Conservation (phyloP, 2,113 vertebrate genomes). For the Caretta caretta region DNA sequence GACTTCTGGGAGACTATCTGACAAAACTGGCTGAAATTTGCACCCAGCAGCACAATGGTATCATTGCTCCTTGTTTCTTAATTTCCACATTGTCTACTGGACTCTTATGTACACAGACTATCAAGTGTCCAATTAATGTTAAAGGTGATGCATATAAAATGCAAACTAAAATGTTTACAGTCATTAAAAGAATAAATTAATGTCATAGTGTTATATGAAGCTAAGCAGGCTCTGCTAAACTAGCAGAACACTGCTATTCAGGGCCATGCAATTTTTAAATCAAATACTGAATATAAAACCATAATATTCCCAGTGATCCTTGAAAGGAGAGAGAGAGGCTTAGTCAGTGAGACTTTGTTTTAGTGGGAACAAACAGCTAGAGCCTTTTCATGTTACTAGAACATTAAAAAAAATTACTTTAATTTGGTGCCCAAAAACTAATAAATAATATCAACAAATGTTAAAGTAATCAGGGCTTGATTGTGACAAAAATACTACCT, state of each 20-base stretch:
- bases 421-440: conserved; percentile 27
- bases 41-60: conserved; percentile 57
- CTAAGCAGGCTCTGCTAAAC: conserved; percentile 60
- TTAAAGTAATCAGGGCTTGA: conserved; percentile 14
- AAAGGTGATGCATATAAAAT: conserved; percentile 70
- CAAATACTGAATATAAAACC: conserved; percentile 37
- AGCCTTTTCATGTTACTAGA: conserved; percentile 7
- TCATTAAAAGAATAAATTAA: conserved; percentile 71
- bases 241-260: conserved; percentile 40
- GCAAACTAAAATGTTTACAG: conserved; percentile 66
- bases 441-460: conserved; percentile 36
- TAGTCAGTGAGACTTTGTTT: conserved; percentile 15
- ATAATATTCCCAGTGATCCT: conserved; percentile 45
- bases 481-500: conserved; percentile 39
- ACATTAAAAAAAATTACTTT: background rate
- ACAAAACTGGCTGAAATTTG: conserved; percentile 44
- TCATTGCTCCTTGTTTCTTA: conserved; percentile 62
- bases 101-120: conserved; percentile 64
- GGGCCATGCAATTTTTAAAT: conserved; percentile 52
- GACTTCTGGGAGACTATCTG: conserved; percentile 58
- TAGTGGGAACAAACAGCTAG: conserved; percentile 19
- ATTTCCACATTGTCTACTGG: conserved; percentile 59
- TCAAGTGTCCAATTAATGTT: conserved; percentile 72
- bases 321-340: background rate
- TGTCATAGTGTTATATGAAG: conserved; percentile 40